Base-by-base conservation (phyloP, 2,113 vertebrate genomes). In the Pteronura brasiliensis region DNA sequence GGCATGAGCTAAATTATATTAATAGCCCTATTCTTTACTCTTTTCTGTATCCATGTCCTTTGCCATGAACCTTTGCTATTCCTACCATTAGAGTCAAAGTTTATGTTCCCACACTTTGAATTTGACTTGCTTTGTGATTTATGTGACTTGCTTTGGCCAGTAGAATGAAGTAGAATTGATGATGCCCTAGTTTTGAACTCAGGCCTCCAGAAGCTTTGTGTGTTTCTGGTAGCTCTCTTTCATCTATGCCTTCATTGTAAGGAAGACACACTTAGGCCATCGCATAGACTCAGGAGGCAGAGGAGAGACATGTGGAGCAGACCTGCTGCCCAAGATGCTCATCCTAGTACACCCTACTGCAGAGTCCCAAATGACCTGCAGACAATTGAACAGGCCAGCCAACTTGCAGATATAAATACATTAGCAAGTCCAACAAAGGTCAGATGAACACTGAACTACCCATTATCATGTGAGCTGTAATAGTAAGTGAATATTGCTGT, bases 41-140 rank as follows among this genome's bases (percentile, higher is more conserved):
- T 31, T 89, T 93, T 97, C 65, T 85, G 57, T 85, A 59, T 88
- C 23, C 27, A 82, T 29, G 36, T 86, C 59, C 71, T 95, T 96
- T 88, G 39, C 15, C 44, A 39, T 61, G 61, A 10, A 91, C n/a
- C 13, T 80, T 95, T 96, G 59, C 34, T 85, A 10, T 55, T 95
- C 34, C 34, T 93, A 21, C 15, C n/a, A 71, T 93, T 96, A 61
- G 36, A 55, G 39, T 15, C 31, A 91, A 23, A 65, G 18, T 69
- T 29, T 93, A 9, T 63, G 82, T 86, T 49, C 52, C 14, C 12
- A 44, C 17, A 2, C 15, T 89, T 94, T 83, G 74, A 83, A 61
- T 67, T 27, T 88, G 27, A 67, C 52, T 55, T 55, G 42, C 20
- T 94, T 67, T 55, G 52, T 18, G 52, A 72, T 42, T 20, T 65